Percentiles rank a stretch among this genome's conserved stretches.
Conservation (phyloP, 2,113 vertebrate species). For the Prinia subflava region DNA sequence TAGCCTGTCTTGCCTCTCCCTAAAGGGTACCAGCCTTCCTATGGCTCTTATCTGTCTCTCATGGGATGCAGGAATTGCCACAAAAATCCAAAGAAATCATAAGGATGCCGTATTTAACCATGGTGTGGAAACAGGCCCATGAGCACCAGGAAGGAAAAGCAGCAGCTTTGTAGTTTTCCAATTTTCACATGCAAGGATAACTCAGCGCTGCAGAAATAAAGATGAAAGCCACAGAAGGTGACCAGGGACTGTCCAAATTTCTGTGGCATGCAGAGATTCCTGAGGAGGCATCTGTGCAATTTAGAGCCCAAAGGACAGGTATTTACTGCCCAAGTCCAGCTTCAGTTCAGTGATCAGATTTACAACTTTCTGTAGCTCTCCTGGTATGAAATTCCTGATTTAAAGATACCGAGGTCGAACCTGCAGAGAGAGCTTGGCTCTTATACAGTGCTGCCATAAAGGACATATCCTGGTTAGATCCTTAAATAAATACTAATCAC, state of each 20-base stretch:
- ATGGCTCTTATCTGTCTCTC: not conserved
- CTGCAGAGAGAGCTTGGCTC: not conserved
- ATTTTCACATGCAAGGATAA: not conserved
- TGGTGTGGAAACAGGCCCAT: not conserved
- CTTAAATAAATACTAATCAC: not conserved
- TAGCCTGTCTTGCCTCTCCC: not conserved
- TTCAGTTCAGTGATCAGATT: not conserved
- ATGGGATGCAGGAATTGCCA: not conserved
- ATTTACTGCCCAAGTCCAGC: not conserved
- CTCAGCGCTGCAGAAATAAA: not conserved
- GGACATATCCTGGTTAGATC: not conserved
- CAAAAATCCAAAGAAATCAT: not conserved
- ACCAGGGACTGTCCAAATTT: not conserved
- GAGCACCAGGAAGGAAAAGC: not conserved
- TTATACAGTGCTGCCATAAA: not conserved
- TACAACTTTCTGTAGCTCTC: not conserved
- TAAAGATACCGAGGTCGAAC: not conserved
- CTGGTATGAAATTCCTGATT: not conserved
- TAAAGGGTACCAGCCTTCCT: not conserved
- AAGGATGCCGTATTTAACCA: not conserved
- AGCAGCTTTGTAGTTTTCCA: not conserved
- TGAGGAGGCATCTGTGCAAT: not conserved
- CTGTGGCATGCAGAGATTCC: not conserved
- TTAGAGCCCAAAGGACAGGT: not conserved
- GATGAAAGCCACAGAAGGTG: not conserved